Conservation (phyloP, 2,113 vertebrate species). For the Aegotheles bennettii region DNA sequence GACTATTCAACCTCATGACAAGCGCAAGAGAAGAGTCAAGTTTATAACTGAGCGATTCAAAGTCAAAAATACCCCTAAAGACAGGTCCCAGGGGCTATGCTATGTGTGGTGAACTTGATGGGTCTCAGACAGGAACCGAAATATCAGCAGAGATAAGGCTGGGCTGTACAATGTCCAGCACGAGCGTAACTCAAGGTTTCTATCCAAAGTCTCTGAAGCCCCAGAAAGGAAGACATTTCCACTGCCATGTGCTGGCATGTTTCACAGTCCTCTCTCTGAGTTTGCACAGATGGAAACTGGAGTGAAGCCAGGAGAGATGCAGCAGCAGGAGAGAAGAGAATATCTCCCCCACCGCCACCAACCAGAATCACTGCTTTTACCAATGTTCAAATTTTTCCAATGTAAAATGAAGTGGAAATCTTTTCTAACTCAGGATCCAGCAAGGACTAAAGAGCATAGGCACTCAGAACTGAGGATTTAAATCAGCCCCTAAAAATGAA, state of each 20-base stretch:
- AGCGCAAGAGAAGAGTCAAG: not conserved
- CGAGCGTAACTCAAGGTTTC: not conserved
- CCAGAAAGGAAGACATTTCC: not conserved
- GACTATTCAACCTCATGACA: not conserved
- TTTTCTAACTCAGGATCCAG: not conserved
- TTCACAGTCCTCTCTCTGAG: not conserved
- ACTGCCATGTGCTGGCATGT: not conserved
- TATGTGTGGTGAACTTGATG: not conserved
- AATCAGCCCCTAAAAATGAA: not conserved
- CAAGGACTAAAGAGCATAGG: not conserved
- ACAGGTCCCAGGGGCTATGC: not conserved
- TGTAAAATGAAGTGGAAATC: not conserved
- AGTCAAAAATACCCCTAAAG: not conserved
- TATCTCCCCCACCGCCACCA: fast-evolving
- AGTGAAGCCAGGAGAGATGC: not conserved
- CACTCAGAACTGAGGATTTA: not conserved
- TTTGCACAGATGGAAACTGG: not conserved
- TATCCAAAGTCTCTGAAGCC: not conserved
- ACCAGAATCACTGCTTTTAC: not conserved
- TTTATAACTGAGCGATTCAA: not conserved
- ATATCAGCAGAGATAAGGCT: not conserved
- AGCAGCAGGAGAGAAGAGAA: not conserved
- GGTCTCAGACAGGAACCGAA: not conserved
- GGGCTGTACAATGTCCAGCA: not conserved
- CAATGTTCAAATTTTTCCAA: not conserved